A percentile compares a stretch with the other conserved stretches of the same genome.
phyloP scores from a whole-genome alignment of 2,113 vertebrate genomes.

The Podarcis cretensis region DNA sequence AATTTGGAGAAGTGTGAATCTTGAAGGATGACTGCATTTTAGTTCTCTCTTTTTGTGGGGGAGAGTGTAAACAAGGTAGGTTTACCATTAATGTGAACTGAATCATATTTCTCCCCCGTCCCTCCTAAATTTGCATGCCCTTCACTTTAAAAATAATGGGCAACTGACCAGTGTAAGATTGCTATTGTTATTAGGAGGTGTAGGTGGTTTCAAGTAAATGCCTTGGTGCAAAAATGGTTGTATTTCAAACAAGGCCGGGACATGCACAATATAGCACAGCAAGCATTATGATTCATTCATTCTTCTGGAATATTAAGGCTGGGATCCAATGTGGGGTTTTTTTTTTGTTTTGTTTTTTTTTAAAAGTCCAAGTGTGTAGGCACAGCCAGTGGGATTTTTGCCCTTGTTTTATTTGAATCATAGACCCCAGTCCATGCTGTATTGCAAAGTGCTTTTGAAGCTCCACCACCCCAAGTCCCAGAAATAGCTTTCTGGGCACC shows the following conservation, averaged over 20 bases:
- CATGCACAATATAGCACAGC: background rate
- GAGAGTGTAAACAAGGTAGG: too few species aligned
- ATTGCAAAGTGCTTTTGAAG: background rate
- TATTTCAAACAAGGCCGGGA: background rate
- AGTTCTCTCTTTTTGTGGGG: too few species aligned
- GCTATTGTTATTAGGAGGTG: background rate
- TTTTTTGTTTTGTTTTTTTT: background rate
- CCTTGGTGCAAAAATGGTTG: background rate
- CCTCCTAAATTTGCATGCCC: too few species aligned
- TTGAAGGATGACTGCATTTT: too few species aligned
- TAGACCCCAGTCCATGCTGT: too few species aligned
- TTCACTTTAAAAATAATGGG: too few species aligned
- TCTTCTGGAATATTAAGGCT: background rate
- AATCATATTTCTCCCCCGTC: too few species aligned
- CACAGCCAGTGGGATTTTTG: background rate
- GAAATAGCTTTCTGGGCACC: background rate
- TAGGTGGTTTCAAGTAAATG: background rate
- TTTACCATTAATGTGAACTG: too few species aligned
- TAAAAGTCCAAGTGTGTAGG: background rate
- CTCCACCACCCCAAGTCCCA: background rate
- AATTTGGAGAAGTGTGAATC: too few species aligned
- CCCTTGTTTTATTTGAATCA: background rate
- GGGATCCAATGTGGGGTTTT: background rate
- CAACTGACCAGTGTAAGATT: background rate
- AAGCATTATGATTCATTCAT: background rate